Evolutionary conservation across 2,797 vertebrate genomes (phyloP).

Genomic region (Mormyrus proboscirostris): DNA sequence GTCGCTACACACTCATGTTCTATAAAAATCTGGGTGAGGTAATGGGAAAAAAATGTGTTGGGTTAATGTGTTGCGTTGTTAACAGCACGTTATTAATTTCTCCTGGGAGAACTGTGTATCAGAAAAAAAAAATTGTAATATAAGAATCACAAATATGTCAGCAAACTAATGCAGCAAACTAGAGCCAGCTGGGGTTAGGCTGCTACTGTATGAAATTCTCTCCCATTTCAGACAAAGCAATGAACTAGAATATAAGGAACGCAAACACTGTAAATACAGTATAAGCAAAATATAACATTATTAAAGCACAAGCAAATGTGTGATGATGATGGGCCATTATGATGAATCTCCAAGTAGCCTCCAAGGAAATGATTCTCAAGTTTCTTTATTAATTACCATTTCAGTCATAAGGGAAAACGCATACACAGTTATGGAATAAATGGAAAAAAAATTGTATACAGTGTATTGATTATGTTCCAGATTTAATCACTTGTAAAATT

Average conservation of each 20-base stretch:
- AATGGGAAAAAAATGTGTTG: not conserved
- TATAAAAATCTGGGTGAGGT: not conserved
- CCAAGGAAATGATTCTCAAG: not conserved
- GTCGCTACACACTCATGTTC: not conserved
- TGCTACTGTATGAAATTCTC: not conserved
- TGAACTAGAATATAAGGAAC: not conserved
- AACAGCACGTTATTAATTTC: not conserved
- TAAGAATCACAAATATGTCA: not conserved
- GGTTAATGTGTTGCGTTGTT: constrained; percentile 10
- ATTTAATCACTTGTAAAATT: not conserved
- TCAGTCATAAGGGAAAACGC: not conserved
- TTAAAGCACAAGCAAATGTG: not conserved
- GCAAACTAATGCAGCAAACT: not conserved
- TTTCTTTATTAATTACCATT: not conserved
- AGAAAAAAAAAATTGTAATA: not conserved
- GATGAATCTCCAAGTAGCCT: not conserved
- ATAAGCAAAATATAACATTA: not conserved
- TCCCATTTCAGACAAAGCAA: not conserved
- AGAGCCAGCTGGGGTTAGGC: not conserved
- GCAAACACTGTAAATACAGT: not conserved
- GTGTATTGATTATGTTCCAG: not conserved
- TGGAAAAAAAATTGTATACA: not conserved
- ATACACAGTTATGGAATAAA: not conserved
- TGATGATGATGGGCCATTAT: not conserved
- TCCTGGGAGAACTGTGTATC: not conserved